These are phyloP conservation scores for Chlorops oryzae DNA, from an alignment of 1,140 invertebrate species.

Conservation along the genomic window DNA sequence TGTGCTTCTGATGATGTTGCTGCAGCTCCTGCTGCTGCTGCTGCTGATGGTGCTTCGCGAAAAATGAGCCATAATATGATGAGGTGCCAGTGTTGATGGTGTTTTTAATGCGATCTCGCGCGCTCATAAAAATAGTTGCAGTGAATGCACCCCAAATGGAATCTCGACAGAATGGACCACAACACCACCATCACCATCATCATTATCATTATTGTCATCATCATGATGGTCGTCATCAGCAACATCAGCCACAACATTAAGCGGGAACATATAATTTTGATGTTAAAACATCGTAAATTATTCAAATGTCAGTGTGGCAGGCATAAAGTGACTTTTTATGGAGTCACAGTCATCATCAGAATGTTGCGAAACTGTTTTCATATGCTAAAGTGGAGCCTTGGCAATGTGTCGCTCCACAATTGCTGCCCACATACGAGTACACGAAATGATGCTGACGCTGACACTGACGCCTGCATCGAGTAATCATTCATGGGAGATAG, in stretches of 20 bases:
- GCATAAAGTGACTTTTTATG: conserved; percentile 18
- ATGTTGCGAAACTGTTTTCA: conserved; percentile 5
- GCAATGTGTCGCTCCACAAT: too few species aligned
- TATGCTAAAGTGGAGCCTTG: too few species aligned
- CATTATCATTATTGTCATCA: background rate
- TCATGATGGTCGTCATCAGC: background rate
- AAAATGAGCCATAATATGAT: conserved; percentile 36
- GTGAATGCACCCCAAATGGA: background rate
- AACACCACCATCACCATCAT: background rate
- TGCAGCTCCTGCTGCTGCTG: conserved; percentile 16
- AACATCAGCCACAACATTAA: conserved; percentile 11
- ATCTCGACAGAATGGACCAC: background rate
- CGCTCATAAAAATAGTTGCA: conserved; percentile 35
- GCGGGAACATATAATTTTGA: conserved; percentile 43
- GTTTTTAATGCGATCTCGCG: conserved; percentile 21
- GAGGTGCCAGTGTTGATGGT: conserved; percentile 18
- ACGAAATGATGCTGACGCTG: too few species aligned
- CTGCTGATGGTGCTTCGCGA: conserved; percentile 20
- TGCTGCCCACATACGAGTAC: too few species aligned
- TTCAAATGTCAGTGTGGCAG: conserved; percentile 35
- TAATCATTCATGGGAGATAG: background rate
- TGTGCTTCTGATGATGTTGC: conserved; percentile 9
- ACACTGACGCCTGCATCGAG: too few species aligned
- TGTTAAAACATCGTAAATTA: conserved; percentile 47
- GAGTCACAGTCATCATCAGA: conserved; percentile 14